Percentiles rank a stretch among this genome's conserved stretches.
Conservation (phyloP, 2,797 vertebrate genomes). For the Pampus argenteus region DNA sequence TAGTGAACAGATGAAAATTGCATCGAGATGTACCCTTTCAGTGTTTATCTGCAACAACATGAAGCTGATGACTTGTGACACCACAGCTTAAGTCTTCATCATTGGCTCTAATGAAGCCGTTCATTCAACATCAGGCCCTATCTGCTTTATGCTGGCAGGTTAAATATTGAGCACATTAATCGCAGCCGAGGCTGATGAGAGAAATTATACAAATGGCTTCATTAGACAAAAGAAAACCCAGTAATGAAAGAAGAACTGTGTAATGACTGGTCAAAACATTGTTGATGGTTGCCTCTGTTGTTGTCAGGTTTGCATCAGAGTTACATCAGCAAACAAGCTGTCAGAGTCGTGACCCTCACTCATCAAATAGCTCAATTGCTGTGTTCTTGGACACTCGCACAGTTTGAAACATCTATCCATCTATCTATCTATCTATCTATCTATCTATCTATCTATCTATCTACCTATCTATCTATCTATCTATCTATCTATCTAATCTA, state of each 20-base stretch:
- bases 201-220: background rate
- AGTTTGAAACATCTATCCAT: no score
- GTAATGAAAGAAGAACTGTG: background rate
- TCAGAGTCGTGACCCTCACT: background rate
- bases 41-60: slow-evolving; percentile 50
- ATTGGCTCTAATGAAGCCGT: slow-evolving; percentile 59
- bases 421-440: no score
- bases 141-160: slow-evolving; percentile 27
- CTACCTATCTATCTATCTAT: no score
- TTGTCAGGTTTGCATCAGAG: background rate
- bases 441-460: no score
- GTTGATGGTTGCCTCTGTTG: background rate
- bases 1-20: slow-evolving; percentile 17
- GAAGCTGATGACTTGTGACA: slow-evolving; percentile 64
- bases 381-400: background rate
- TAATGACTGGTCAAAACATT: background rate
- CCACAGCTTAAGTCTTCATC: slow-evolving; percentile 49
- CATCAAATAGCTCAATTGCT: background rate
- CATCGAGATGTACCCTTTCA: slow-evolving; percentile 47
- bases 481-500: no score
- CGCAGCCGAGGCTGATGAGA: background rate
- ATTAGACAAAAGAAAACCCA: slow-evolving; percentile 3
- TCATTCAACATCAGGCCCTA: slow-evolving; percentile 43
- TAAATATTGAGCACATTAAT: slow-evolving; percentile 47
- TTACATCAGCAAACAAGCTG: background rate